Base-by-base conservation (phyloP, 1,140 invertebrate genomes). In the Glomeris maerens region DNA sequence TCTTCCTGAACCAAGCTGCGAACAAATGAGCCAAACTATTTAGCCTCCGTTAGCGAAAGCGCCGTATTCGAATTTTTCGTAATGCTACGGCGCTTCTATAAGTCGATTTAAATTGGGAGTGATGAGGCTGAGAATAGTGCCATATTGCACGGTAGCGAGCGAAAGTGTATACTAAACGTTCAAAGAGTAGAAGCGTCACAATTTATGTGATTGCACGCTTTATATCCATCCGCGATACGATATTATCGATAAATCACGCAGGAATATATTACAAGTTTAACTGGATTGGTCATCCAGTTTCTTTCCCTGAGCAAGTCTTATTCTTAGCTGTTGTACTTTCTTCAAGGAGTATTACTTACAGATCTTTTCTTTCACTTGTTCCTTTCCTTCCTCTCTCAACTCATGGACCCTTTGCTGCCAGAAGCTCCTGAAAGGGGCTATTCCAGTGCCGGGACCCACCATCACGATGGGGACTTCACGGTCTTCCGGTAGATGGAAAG, bases 401-500 rank as follows among this genome's bases (percentile, higher is more conserved):
- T 42, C 17, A 17, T 42, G 17, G 20, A 21, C 17, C 58, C 76
- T 72, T 46, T 90, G 77, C 50, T 85, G 75, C 25, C 96, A 75
- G 38, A 86, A 75, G 58, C 83, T 84, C 56, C 91, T 73, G 66
- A 98, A 98, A 1, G 93, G 91, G 1, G 95, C 92, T 31, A 93
- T 72, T 7, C 95, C 95, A 25, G 95, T 98, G 28, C 95, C 95
- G 38, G 95, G 93, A 13, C 91, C 94, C 53, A 98, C 77, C 74
- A 98, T 80, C 52, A 98, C 83, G 4, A 89, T 72, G 4, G 88
- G 85, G 22, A 50, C 55, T 17, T 57, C 47, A 36, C 63, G 45
- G 50, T 77, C 66, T 14, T 64, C 57, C 1, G 86, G 79, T 70
- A 93, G 92, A 29, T 64, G 67, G 63, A 96, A 81, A 36, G 81